phyloP scores from a whole-genome alignment of 2,113 vertebrate species.

The Cyprinodon variegatus region DNA sequence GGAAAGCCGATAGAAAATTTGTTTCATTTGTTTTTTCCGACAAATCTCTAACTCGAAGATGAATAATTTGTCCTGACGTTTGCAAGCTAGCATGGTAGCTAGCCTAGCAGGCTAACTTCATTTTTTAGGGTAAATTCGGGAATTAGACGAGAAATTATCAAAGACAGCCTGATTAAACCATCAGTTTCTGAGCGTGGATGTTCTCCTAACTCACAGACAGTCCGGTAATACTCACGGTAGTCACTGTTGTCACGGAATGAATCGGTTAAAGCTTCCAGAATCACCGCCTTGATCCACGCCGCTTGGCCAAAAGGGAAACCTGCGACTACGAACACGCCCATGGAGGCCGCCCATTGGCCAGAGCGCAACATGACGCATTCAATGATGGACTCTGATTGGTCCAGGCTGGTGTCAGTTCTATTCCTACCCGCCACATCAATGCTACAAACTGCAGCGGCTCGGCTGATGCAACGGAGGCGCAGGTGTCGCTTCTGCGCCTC shows the following conservation, averaged over 20 bases:
- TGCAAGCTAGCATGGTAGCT: constrained; percentile 40
- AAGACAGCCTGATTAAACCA: not conserved
- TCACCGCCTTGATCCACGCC: constrained; percentile 56
- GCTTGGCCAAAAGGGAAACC: constrained; percentile 37
- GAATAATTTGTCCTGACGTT: constrained; percentile 43
- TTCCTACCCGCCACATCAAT: constrained; percentile 26
- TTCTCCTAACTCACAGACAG: not conserved
- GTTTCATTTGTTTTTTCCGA: not conserved
- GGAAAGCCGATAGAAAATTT: not conserved
- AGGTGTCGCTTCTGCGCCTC: not conserved
- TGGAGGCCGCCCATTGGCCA: constrained; percentile 53
- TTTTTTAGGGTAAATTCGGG: too few species aligned
- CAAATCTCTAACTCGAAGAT: not conserved
- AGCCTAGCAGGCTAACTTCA: constrained; percentile 25
- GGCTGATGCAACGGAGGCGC: constrained; percentile 81
- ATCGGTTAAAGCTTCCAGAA: constrained; percentile 32
- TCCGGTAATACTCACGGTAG: constrained; percentile 64
- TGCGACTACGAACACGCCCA: constrained; percentile 15
- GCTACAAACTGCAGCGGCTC: not conserved
- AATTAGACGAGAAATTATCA: not conserved
- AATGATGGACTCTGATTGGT: constrained; percentile 55
- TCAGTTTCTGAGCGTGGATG: not conserved
- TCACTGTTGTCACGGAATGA: constrained; percentile 36
- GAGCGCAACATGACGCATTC: fast-evolving
- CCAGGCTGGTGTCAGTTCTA: constrained; percentile 48